Conservation (phyloP, 2,113 vertebrate species). For the Lepus americanus region DNA sequence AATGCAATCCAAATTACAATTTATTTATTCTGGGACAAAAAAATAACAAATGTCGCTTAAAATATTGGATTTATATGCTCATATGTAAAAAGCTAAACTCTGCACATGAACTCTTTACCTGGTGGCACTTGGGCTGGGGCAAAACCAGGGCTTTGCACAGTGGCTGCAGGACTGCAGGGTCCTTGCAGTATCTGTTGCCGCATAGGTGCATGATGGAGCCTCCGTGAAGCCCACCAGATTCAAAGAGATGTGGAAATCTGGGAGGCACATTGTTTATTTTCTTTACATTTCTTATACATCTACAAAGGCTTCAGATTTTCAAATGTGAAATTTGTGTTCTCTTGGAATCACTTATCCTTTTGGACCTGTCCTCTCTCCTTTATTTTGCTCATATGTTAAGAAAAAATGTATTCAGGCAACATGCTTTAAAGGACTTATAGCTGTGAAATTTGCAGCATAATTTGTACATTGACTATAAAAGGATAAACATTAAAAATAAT, state of each 20-base stretch:
- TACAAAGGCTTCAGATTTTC: not conserved
- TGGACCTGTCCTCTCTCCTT: conserved; percentile 19
- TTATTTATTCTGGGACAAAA: not conserved
- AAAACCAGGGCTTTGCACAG: not conserved
- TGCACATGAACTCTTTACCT: conserved; percentile 47
- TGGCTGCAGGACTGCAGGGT: conserved; percentile 71
- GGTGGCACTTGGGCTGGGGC: not conserved
- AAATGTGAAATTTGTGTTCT: conserved; percentile 6
- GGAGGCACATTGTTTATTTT: not conserved
- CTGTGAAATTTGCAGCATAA: not conserved
- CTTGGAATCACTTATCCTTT: conserved; percentile 4
- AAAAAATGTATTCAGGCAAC: not conserved
- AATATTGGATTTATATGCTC: not conserved
- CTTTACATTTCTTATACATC: not conserved
- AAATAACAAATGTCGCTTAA: not conserved
- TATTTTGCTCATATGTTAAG: conserved; percentile 37
- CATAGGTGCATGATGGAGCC: conserved; percentile 51
- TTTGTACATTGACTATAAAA: not conserved
- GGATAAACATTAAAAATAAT: conserved; percentile 3
- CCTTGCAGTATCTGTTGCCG: conserved; percentile 77
- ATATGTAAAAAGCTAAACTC: conserved; percentile 12
- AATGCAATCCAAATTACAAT: not conserved
- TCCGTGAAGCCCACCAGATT: conserved; percentile 41
- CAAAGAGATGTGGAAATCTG: not conserved
- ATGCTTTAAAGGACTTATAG: not conserved